Conservation (phyloP, 2,113 vertebrate species). For the Psittacula cyanocephala region DNA sequence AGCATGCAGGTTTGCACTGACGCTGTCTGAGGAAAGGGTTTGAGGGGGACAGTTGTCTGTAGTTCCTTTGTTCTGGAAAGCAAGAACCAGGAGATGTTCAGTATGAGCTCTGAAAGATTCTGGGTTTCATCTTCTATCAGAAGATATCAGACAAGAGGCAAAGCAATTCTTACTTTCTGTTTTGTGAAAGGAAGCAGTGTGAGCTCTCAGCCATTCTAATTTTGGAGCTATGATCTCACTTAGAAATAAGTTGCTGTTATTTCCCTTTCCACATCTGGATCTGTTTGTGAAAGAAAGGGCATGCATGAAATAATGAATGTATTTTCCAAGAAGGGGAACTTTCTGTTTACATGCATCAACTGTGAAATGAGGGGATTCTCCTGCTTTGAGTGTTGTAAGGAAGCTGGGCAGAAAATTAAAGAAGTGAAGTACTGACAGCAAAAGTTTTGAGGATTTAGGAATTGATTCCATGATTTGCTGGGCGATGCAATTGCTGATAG, state of each 20-base stretch:
- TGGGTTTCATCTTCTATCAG: neutral
- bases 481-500: neutral
- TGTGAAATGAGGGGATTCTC: constrained; percentile 13
- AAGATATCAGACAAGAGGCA: neutral
- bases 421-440: neutral
- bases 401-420: neutral
- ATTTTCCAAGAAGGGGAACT: constrained; percentile 28
- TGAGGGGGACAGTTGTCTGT: neutral
- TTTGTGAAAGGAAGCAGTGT: constrained; percentile 3
- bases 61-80: neutral
- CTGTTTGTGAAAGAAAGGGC: neutral
- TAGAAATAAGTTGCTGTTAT: neutral
- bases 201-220: neutral
- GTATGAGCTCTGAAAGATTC: neutral
- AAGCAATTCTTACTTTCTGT: constrained; percentile 8
- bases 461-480: neutral
- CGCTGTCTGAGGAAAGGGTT: neutral
- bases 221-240: neutral
- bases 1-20: neutral
- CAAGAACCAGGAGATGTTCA: neutral
- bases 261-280: neutral
- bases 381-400: neutral
- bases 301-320: constrained; percentile 19
- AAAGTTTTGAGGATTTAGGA: neutral
- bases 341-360: neutral